Conservation (phyloP, 1,140 invertebrate species). For the Drosophila ambigua region DNA sequence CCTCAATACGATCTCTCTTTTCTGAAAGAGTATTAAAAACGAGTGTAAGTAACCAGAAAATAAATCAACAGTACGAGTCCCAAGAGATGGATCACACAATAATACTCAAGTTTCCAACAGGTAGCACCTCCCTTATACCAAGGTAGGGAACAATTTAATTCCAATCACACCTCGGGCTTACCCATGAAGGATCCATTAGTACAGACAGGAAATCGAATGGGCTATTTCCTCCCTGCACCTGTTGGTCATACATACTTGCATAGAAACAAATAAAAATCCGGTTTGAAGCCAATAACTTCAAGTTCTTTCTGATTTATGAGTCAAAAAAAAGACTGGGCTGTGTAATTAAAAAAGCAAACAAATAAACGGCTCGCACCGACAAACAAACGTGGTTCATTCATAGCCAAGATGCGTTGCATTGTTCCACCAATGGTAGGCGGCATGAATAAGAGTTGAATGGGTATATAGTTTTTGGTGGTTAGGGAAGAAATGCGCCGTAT, state of each 20-base stretch:
- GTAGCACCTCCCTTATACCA: no score
- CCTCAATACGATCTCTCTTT: no score
- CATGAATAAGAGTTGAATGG: not conserved
- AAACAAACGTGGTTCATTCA: slow-evolving; percentile 66
- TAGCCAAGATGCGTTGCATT: slow-evolving; percentile 37
- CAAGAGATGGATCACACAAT: no score
- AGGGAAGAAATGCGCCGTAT: no score
- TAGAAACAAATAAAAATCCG: slow-evolving; percentile 7
- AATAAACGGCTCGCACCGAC: not conserved
- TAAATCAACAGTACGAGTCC: no score
- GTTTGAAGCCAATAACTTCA: slow-evolving; percentile 4
- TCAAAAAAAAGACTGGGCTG: slow-evolving; percentile 7
- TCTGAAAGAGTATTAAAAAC: no score
- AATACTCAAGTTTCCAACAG: no score
- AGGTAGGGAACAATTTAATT: no score
- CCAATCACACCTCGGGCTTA: no score
- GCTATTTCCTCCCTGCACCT: not conserved
- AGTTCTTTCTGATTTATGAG: slow-evolving; percentile 38
- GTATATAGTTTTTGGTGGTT: not conserved
- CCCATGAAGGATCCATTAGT: not conserved
- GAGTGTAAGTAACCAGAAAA: no score
- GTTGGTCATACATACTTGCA: not conserved
- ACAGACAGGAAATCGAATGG: slow-evolving; percentile 25
- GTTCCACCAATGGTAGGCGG: slow-evolving; percentile 30
- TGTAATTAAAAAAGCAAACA: slow-evolving; percentile 13